These are phyloP conservation scores for Solenodon paradoxus DNA, from an alignment of 2,113 vertebrate genomes.

Conservation along the genomic window DNA sequence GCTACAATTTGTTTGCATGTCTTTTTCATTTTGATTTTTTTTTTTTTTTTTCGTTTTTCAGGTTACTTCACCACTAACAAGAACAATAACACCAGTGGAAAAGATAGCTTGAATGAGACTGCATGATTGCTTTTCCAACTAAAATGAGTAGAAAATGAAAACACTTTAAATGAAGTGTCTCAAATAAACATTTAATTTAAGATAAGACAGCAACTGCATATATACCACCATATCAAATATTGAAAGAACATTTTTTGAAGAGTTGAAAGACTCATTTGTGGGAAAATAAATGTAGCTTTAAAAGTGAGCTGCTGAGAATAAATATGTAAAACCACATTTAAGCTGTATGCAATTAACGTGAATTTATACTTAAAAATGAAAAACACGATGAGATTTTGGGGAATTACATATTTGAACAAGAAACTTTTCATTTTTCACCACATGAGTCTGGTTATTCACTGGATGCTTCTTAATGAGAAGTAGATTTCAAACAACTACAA, in stretches of 20 bases:
- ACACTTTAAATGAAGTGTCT: slow-evolving; percentile 73
- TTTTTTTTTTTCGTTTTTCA: neutral
- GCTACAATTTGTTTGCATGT: slow-evolving; percentile 53
- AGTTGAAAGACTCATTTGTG: slow-evolving; percentile 64
- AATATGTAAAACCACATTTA: slow-evolving; percentile 52
- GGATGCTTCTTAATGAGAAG: neutral
- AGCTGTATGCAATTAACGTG: neutral
- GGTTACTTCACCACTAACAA: slow-evolving; percentile 19
- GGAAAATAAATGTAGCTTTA: slow-evolving; percentile 65
- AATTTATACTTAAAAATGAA: slow-evolving; percentile 48
- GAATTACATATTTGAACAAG: slow-evolving; percentile 41
- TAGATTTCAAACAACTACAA: neutral
- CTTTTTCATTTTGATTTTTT: slow-evolving; percentile 55
- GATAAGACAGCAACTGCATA: slow-evolving; percentile 41
- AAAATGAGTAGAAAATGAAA: slow-evolving; percentile 76
- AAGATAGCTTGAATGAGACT: slow-evolving; percentile 55
- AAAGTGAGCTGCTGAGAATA: slow-evolving; percentile 41
- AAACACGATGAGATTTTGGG: slow-evolving; percentile 10
- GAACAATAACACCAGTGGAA: slow-evolving; percentile 36
- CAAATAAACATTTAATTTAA: slow-evolving; percentile 78
- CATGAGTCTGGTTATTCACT: neutral
- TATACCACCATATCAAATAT: slow-evolving; percentile 54
- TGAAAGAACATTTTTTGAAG: slow-evolving; percentile 62
- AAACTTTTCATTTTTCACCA: neutral
- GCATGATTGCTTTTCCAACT: slow-evolving; percentile 70